A percentile compares a stretch with the other conserved stretches of the same genome.
phyloP scores from a whole-genome alignment of 2,888 invertebrate species.

The Phania funesta region DNA sequence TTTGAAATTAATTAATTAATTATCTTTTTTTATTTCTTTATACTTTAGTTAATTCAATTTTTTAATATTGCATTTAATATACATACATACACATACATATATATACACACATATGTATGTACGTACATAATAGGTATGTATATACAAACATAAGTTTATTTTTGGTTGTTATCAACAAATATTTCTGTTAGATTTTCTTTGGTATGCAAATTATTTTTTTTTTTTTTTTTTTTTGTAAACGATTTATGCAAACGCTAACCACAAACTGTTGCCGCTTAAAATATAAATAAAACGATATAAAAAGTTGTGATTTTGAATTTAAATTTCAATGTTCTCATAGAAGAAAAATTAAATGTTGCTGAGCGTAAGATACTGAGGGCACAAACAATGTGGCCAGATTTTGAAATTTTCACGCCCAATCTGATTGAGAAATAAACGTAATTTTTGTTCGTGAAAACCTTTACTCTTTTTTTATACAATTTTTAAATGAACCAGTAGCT shows the following conservation, averaged over 20 bases:
- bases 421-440: too few species aligned
- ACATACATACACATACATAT: background rate
- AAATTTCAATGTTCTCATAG: conserved; percentile 61
- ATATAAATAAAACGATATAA: conserved; percentile 61
- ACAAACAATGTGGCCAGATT: conserved; percentile 16
- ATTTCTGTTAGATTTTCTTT: conserved; percentile 2
- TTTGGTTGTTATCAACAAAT: too few species aligned
- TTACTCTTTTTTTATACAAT: too few species aligned
- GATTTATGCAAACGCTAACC: conserved; percentile 67
- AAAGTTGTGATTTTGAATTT: conserved; percentile 55
- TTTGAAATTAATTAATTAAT: too few species aligned
- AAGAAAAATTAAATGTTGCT: conserved; percentile 42
- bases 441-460: too few species aligned
- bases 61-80: too few species aligned
- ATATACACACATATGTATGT: background rate
- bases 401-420: background rate
- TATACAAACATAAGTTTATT: too few species aligned
- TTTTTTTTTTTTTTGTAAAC: conserved; percentile 32
- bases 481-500: too few species aligned
- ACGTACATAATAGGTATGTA: background rate
- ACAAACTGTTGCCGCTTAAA: conserved; percentile 71
- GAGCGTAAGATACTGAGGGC: conserved; percentile 25
- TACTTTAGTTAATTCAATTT: background rate
- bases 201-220: background rate
- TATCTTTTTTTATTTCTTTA: background rate